These are phyloP conservation scores for Lasioglossum calceatum DNA, from an alignment of 2,888 invertebrate genomes.

Conservation along the genomic window DNA sequence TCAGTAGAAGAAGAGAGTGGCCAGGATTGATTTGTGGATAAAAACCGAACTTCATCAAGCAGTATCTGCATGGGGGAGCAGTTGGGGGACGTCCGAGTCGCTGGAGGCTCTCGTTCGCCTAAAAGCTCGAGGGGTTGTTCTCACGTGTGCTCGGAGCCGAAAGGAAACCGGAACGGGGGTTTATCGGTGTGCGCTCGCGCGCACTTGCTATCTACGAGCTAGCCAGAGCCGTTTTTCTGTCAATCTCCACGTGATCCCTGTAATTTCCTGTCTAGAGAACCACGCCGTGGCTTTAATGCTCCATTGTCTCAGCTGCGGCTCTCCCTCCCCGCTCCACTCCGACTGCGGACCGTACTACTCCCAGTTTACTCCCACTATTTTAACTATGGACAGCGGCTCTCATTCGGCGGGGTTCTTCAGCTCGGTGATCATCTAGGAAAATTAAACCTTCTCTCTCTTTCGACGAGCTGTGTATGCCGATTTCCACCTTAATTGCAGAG, in stretches of 20 bases:
- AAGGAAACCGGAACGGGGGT: conserved; percentile 66
- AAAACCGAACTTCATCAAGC: no score
- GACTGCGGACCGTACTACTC: conserved; percentile 72
- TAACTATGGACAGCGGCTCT: conserved; percentile 80
- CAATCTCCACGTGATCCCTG: conserved; percentile 84
- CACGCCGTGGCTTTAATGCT: conserved; percentile 83
- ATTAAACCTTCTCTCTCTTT: not conserved
- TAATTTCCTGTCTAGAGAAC: conserved; percentile 84
- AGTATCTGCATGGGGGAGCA: not conserved
- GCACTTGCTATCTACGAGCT: conserved; percentile 74
- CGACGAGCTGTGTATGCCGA: not conserved
- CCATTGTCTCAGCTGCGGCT: conserved; percentile 81
- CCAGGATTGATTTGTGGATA: no score
- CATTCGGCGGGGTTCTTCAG: conserved; percentile 55
- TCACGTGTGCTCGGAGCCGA: conserved; percentile 68
- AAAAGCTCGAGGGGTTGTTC: conserved; percentile 65
- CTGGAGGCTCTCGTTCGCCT: not conserved
- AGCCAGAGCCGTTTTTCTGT: conserved; percentile 82
- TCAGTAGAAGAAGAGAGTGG: no score
- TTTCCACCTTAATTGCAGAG: conserved; percentile 31
- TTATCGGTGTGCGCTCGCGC: conserved; percentile 64
- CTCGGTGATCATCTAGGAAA: not conserved
- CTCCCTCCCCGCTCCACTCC: conserved; percentile 67
- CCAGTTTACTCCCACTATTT: conserved; percentile 80
- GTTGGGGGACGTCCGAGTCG: not conserved